phyloP scores from a whole-genome alignment of 2,888 invertebrate species.

The Diabrotica balteata region DNA sequence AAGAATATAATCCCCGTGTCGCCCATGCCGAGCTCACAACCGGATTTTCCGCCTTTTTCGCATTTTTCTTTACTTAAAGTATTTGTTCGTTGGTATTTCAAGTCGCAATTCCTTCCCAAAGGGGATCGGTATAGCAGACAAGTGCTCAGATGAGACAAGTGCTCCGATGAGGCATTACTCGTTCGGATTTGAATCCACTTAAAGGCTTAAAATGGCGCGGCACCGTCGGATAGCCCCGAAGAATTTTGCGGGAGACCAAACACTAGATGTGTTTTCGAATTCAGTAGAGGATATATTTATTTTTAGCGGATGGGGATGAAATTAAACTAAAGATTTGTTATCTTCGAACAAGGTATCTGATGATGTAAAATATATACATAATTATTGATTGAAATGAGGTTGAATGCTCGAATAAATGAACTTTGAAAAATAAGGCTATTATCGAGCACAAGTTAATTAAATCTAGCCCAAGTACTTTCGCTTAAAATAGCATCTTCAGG shows the following conservation, averaged over 20 bases:
- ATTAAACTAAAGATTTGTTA: too few relatives aligned
- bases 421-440: too few relatives aligned
- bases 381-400: too few relatives aligned
- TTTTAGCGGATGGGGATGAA: neutral
- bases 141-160: slow-evolving; percentile 40
- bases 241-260: neutral
- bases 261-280: neutral
- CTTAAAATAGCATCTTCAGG: too few relatives aligned
- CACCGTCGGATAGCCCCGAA: slow-evolving; percentile 2
- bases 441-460: too few relatives aligned
- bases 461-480: too few relatives aligned
- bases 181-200: slow-evolving; percentile 58
- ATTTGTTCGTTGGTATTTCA: slow-evolving; percentile 35
- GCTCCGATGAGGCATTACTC: slow-evolving; percentile 46
- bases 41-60: slow-evolving; percentile 40
- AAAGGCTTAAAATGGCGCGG: slow-evolving; percentile 54
- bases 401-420: too few relatives aligned
- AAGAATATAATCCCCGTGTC: neutral
- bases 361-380: too few relatives aligned
- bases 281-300: slow-evolving; percentile 8
- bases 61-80: slow-evolving; percentile 39
- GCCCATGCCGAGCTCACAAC: slow-evolving; percentile 34
- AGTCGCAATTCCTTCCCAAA: slow-evolving; percentile 26
- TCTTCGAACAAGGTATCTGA: too few relatives aligned
- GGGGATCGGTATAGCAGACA: slow-evolving; percentile 16